A percentile compares a stretch with the other conserved stretches of the same genome.
Conservation (phyloP, 1,140 invertebrate genomes). For the Latrodectus geometricus region DNA sequence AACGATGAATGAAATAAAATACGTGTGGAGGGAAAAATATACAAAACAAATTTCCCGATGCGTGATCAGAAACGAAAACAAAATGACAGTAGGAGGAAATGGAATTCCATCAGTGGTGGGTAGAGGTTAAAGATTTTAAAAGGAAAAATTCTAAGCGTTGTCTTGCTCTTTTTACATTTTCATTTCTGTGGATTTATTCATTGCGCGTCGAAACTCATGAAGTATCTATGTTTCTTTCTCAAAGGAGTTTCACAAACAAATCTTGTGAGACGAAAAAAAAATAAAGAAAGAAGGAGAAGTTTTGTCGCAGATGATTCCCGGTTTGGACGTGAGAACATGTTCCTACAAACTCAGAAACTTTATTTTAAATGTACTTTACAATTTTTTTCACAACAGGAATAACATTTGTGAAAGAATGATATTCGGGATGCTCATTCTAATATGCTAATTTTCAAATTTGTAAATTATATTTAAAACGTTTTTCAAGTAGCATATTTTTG, state of each 20-base stretch:
- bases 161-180: constrained; percentile 19
- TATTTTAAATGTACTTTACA: constrained; percentile 28
- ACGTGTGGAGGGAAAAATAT: constrained; percentile 26
- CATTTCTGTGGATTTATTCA: constrained; percentile 18
- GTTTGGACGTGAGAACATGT: constrained; percentile 2
- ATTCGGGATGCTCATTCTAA: too few relatives aligned
- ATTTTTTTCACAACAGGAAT: neutral
- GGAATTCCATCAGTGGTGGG: constrained; percentile 27
- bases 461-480: too few relatives aligned
- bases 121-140: neutral
- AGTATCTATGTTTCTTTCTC: constrained; percentile 23
- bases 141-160: constrained; percentile 29
- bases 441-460: too few relatives aligned
- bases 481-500: too few relatives aligned
- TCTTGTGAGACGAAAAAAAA: constrained; percentile 11
- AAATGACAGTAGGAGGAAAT: constrained; percentile 15
- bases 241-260: neutral
- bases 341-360: constrained; percentile 35
- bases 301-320: neutral
- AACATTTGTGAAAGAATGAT: too few relatives aligned
- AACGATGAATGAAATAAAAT: constrained; percentile 13
- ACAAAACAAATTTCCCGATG: constrained; percentile 24
- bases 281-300: neutral
- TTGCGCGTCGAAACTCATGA: constrained; percentile 6
- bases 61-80: constrained; percentile 31